Evolutionary conservation across 2,113 vertebrate species (phyloP).

Genomic region (Takifugu bimaculatus): DNA sequence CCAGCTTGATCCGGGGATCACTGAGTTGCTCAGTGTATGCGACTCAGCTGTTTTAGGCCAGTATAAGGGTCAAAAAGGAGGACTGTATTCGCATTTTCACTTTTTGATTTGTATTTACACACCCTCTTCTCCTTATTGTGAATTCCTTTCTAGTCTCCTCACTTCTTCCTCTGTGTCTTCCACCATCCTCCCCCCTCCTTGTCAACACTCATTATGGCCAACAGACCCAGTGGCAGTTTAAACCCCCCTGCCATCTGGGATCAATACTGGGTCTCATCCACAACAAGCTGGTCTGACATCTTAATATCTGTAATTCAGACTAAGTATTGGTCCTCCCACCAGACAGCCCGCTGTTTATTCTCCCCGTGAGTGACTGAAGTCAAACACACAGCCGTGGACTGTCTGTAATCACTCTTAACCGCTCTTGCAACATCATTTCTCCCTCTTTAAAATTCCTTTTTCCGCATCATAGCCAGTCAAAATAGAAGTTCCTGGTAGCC

Average conservation of each 20-base stretch:
- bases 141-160: constrained; percentile 54
- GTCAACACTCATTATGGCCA: constrained; percentile 64
- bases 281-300: constrained; percentile 68
- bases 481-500: constrained; percentile 37
- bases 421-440: constrained; percentile 37
- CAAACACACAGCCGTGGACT: constrained; percentile 49
- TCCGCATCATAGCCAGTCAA: constrained; percentile 43
- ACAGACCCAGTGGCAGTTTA: constrained; percentile 60
- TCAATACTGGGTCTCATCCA: constrained; percentile 74
- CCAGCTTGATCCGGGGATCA: not conserved
- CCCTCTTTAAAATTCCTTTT: constrained; percentile 14
- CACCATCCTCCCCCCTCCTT: constrained; percentile 37
- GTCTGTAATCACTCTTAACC: constrained; percentile 55
- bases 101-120: not conserved
- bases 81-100: too few species aligned
- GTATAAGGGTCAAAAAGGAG: too few species aligned
- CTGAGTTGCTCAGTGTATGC: constrained; percentile 4
- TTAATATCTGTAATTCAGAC: constrained; percentile 79
- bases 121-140: constrained; percentile 15
- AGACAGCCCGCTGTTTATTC: constrained; percentile 63
- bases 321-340: constrained; percentile 71
- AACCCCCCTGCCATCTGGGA: constrained; percentile 74
- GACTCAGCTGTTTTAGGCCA: constrained; percentile 7
- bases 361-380: constrained; percentile 61
- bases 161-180: constrained; percentile 49